Base-by-base conservation (phyloP, 2,797 vertebrate species). In the Myotis findleyi region DNA sequence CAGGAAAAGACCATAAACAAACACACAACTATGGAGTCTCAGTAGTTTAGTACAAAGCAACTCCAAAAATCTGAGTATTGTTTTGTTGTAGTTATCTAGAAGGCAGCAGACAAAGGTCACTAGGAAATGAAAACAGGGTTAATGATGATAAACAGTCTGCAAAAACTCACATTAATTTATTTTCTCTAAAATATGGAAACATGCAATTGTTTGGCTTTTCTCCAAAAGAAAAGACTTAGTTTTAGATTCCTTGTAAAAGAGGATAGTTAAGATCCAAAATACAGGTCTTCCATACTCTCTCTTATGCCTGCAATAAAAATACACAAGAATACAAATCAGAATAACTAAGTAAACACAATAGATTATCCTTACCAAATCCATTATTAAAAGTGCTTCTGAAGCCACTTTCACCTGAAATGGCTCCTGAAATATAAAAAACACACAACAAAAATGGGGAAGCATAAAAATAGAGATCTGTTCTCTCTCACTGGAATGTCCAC, bases 361-460 rank as follows among this genome's bases (percentile, higher is more conserved):
- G 75, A 64, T 86, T 89, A 80, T 96, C 94, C 98, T 97, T 99
- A 99, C 99, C 99, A 99, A 99, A 98, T 99, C 99, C 99, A 99
- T 99, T 95, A 99, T 99, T 80, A 99, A 96, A 97, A 99, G 99
- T 92, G 99, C 99, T 98, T 99, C 99, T 3, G 99, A 99, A 98
- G 99, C 99, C 82, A 99, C 99, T 87, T 98, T 98, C 87, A 99
- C 99, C 97, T 98, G 98, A 98, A 99, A 99, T 16, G 99, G 99
- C 72, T 99, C 99, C 99, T 99, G 98, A 89, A 98, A 97, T 76
- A 96, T 18, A 97, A 96, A 96, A 87, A 79, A 55, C 25, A 51
- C n/a, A 64, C 51, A 27, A 79, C 44, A 89, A 71, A 88, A 87
- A 91, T 6, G 38, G 76, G 59, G 66, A 53, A 97, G 49, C 2